Evolutionary conservation across 2,797 vertebrate species (phyloP).

Genomic region (Sebastolobus altivelis): DNA sequence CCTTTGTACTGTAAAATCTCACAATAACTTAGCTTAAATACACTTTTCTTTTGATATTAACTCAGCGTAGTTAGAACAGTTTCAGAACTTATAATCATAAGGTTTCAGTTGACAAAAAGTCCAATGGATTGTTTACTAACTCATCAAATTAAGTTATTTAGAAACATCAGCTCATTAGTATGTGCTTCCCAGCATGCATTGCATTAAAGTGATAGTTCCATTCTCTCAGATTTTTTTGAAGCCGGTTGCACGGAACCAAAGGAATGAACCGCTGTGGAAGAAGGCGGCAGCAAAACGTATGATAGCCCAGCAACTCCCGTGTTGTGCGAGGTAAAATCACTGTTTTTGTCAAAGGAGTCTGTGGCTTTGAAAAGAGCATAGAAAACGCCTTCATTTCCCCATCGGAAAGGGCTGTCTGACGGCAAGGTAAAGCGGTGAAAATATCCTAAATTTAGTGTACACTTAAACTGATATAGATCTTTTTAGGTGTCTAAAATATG

Average conservation of each 20-base stretch:
- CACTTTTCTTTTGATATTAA: neutral
- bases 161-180: neutral
- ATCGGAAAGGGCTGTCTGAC: too few species aligned
- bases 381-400: too few species aligned
- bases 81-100: neutral
- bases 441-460: neutral
- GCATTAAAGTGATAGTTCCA: neutral
- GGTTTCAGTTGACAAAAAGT: neutral
- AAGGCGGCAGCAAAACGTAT: too few species aligned
- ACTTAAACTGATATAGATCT: neutral
- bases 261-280: too few species aligned
- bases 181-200: neutral
- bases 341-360: too few species aligned
- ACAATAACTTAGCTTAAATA: neutral
- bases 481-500: neutral
- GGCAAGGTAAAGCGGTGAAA: neutral
- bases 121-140: too few species aligned
- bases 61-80: neutral
- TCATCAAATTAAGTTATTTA: neutral
- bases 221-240: too few species aligned
- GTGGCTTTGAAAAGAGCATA: too few species aligned
- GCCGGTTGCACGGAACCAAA: too few species aligned
- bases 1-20: neutral
- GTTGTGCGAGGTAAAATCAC: too few species aligned
- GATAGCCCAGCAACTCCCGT: too few species aligned